Conservation (phyloP, 2,797 vertebrate species). For the Chelon auratus region DNA sequence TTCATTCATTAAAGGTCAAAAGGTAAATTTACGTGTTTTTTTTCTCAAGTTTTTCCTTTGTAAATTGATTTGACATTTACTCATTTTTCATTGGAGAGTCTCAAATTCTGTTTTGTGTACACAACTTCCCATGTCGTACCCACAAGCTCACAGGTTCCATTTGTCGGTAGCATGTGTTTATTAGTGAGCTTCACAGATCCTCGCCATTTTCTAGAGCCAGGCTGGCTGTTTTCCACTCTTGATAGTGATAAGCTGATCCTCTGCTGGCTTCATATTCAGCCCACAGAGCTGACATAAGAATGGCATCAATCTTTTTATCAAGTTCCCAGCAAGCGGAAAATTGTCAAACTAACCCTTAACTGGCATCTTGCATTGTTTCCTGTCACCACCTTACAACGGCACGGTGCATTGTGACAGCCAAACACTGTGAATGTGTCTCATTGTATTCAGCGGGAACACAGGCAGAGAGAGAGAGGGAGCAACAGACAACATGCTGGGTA, state of each 20-base stretch:
- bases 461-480: background rate
- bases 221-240: background rate
- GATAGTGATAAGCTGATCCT: background rate
- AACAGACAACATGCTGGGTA: conserved; percentile 27
- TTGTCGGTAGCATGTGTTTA: background rate
- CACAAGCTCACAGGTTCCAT: too few species aligned
- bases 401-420: background rate
- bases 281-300: background rate
- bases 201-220: background rate
- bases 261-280: background rate
- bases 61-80: too few species aligned
- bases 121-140: too few species aligned
- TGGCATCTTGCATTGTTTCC: background rate
- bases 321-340: background rate
- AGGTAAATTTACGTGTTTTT: too few species aligned
- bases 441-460: background rate
- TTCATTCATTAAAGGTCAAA: too few species aligned
- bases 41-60: too few species aligned
- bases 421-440: conserved; percentile 7
- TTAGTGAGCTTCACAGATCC: background rate
- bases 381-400: background rate
- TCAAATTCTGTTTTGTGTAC: too few species aligned
- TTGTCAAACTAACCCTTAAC: background rate
- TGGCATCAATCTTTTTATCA: background rate
- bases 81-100: too few species aligned